A percentile compares a stretch with the other conserved stretches of the same genome.
Conservation (phyloP, 2,888 invertebrate genomes). For the Shargacucullia verbasci region DNA sequence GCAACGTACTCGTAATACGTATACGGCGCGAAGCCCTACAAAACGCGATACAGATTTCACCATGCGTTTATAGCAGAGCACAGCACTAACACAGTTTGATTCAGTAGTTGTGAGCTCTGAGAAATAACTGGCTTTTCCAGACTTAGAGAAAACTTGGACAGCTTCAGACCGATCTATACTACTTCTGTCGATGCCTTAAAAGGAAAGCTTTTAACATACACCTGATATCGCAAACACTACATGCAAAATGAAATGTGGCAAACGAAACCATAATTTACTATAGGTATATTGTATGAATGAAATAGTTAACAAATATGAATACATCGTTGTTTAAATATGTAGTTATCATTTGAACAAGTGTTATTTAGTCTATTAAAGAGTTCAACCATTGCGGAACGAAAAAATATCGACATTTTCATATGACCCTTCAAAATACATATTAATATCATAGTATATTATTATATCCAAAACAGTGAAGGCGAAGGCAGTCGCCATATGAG, state of each 20-base stretch:
- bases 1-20: slow-evolving; percentile 4
- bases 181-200: not conserved
- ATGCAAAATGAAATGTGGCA: not conserved
- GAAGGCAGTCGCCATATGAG: not conserved
- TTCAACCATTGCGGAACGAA: not conserved
- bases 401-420: not conserved
- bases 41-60: slow-evolving; percentile 7
- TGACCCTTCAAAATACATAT: no score
- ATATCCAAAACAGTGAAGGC: no score
- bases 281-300: not conserved
- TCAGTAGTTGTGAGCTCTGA: not conserved
- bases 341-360: slow-evolving; percentile 1
- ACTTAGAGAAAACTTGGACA: not conserved
- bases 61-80: not conserved
- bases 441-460: no score
- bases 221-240: no score
- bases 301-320: not conserved
- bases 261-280: not conserved
- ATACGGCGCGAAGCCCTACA: slow-evolving; percentile 11
- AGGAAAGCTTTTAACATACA: not conserved
- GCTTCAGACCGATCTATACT: not conserved
- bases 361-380: slow-evolving; percentile 1
- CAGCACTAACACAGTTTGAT: not conserved
- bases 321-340: not conserved
- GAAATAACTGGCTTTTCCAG: not conserved